Conservation (phyloP, 2,113 vertebrate genomes). For the Myocastor coypus region DNA sequence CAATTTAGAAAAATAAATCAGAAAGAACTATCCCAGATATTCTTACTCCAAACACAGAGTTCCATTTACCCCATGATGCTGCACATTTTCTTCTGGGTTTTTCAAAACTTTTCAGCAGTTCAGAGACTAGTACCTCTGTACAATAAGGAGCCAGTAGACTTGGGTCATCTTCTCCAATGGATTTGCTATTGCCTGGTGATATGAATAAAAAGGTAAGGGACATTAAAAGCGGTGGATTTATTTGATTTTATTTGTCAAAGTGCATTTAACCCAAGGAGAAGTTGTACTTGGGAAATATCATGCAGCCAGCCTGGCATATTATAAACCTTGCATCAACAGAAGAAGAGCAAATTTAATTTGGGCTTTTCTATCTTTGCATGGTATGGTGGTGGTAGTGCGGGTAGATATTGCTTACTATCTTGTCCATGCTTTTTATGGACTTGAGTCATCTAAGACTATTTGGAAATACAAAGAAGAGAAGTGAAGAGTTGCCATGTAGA, state of each 20-base stretch:
- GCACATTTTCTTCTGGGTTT: not conserved
- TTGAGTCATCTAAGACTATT: not conserved
- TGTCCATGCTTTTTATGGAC: not conserved
- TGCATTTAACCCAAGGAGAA: not conserved
- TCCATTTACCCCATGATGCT: not conserved
- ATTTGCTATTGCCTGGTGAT: not conserved
- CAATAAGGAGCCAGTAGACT: not conserved
- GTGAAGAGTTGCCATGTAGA: not conserved
- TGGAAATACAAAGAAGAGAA: not conserved
- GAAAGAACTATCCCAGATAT: not conserved
- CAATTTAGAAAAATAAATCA: not conserved
- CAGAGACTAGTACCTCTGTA: not conserved
- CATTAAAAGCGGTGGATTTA: not conserved
- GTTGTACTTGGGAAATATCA: not conserved
- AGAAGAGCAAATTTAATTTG: not conserved
- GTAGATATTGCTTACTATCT: not conserved
- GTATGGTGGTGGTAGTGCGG: not conserved
- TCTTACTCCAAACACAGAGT: not conserved
- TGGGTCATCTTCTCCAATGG: not conserved
- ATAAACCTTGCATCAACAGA: not conserved
- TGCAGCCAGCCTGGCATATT: not conserved
- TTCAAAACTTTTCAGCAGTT: not conserved
- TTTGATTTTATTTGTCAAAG: constrained; percentile 4
- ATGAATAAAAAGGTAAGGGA: not conserved
- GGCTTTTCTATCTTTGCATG: not conserved